These are phyloP conservation scores for Helarctos malayanus DNA, from an alignment of 2,797 vertebrate genomes.

Conservation along the genomic window DNA sequence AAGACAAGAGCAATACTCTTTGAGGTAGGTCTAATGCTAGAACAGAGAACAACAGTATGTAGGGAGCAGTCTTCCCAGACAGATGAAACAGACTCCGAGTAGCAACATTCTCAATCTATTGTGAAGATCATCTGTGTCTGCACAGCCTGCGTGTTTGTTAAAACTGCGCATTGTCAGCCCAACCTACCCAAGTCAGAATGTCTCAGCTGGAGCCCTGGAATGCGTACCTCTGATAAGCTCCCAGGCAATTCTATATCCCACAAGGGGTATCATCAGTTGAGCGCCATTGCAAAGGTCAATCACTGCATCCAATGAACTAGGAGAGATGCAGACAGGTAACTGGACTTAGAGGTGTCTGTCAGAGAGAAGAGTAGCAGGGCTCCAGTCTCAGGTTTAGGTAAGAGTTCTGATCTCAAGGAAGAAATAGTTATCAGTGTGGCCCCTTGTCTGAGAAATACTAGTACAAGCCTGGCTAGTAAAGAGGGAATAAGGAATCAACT, in stretches of 20 bases:
- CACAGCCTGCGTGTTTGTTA: neutral
- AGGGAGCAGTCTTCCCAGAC: neutral
- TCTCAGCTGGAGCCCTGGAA: neutral
- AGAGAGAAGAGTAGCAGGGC: neutral
- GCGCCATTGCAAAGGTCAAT: neutral
- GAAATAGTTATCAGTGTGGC: neutral
- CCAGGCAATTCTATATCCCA: neutral
- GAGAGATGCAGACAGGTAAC: neutral
- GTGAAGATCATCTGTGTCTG: neutral
- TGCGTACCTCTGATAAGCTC: neutral
- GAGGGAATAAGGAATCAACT: neutral
- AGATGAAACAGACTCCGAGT: too few relatives aligned
- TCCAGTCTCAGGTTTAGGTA: neutral
- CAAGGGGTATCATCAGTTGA: neutral
- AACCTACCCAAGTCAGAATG: neutral
- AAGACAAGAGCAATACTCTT: neutral
- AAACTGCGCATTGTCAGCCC: neutral
- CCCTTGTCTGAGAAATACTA: neutral
- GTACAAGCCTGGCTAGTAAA: neutral
- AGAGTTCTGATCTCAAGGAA: neutral
- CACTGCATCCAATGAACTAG: neutral
- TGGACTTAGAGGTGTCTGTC: neutral
- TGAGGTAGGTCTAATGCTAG: neutral
- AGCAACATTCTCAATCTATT: neutral
- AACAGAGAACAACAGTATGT: too few relatives aligned